Evolutionary conservation across 2,888 invertebrate genomes (phyloP), one percentile per base, ranked within the genome.

Genomic region (Chydorus sphaericus): DNA sequence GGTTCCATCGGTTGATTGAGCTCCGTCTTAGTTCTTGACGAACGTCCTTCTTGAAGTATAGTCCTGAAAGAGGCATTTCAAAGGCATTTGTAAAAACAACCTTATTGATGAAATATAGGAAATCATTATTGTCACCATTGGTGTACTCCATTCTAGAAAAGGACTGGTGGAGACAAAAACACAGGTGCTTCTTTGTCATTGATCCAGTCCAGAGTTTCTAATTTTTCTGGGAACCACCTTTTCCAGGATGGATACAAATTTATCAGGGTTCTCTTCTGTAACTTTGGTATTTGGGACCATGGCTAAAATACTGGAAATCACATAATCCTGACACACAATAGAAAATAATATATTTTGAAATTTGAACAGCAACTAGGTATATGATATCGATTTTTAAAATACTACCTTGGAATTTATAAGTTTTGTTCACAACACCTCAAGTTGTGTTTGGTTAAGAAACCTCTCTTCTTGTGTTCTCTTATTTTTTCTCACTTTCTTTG

Each of bases 251-350:
- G 39, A 44, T 20, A 57, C 29, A 29, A 37, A 54, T 4, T 33
- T 37, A 29, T 57, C 57, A 29, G 18, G 23, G 3, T 54, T 33
- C 30, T 54, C 53, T 11, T 36, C 26, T n/a, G n/a, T n/a, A n/a
- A 16, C n/a, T 26, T 38, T 16, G 20, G 16, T n/a, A 86, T 70
- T 54, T 77, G 70, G 66, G 54, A 63, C 69, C 62, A 92, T 73
- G 2, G 96, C 90, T 59, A 96, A n/a, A 70, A 67, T 83, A 96
- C 70, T 96, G 94, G 69, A 89, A 96, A 70, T 97, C 96, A 68
- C 83, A 84, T 65, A 93, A 72, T 60, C 80, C 90, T 90, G 68
- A 31, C 75, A 72, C 55, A 63, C 62, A 63, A 55, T 57, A 26
- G 53, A n/a, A n/a, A n/a, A 38, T 28, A 8, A 2, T 28, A 29